phyloP scores from a whole-genome alignment of 2,888 invertebrate genomes.

The Celastrina argiolus region DNA sequence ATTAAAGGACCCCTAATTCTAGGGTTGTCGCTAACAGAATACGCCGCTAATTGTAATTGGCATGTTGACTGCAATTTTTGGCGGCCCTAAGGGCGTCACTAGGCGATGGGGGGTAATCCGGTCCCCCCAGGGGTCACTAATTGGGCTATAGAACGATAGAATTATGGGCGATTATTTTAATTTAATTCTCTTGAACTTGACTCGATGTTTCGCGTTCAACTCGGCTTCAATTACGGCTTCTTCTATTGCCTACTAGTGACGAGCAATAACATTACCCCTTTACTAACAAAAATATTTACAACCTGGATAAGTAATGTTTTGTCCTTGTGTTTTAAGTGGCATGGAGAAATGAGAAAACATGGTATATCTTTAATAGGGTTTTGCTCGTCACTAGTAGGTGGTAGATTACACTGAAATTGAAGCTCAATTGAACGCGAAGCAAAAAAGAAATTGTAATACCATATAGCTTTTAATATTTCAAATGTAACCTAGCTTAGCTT shows the following conservation, averaged over 20 bases:
- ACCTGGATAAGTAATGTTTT: too few relatives aligned
- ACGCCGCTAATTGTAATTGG: constrained; percentile 53
- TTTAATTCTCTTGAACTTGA: constrained; percentile 9
- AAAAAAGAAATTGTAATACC: too few relatives aligned
- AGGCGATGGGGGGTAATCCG: constrained; percentile 35
- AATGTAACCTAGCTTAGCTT: too few relatives aligned
- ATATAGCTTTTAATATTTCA: too few relatives aligned
- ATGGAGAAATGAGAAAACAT: too few relatives aligned
- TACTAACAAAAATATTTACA: too few relatives aligned
- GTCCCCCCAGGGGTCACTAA: constrained; percentile 22
- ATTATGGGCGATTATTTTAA: constrained; percentile 13
- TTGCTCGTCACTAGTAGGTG: too few relatives aligned
- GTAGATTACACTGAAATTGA: too few relatives aligned
- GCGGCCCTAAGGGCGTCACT: constrained; percentile 39
- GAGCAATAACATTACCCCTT: too few relatives aligned
- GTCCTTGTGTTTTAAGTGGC: too few relatives aligned
- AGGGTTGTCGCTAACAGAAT: constrained; percentile 14
- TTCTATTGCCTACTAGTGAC: not conserved
- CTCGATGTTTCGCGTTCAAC: not conserved
- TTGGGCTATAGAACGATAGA: constrained; percentile 22
- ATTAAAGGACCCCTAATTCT: constrained; percentile 2
- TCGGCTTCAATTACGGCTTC: not conserved
- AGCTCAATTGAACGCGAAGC: too few relatives aligned
- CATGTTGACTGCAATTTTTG: constrained; percentile 38
- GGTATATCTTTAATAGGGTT: too few relatives aligned